These are phyloP conservation scores for Dryococelus australis DNA, from an alignment of 2,888 invertebrate genomes.

Conservation along the genomic window DNA sequence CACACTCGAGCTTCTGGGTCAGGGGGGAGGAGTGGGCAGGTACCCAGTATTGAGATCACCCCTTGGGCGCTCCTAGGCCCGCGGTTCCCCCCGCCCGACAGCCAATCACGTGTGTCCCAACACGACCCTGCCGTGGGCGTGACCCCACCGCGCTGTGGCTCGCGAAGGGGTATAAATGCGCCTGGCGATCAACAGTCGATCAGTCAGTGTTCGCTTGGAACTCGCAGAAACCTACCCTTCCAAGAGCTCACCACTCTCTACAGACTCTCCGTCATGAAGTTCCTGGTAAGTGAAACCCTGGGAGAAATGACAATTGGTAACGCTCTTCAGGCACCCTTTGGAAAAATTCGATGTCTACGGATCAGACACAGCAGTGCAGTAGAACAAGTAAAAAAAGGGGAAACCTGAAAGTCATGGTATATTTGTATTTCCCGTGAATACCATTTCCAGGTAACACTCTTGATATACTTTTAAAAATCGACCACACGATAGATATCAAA, in stretches of 20 bases:
- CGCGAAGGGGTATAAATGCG: constrained; percentile 36
- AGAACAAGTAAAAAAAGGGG: too few relatives aligned
- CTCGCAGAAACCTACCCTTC: constrained; percentile 17
- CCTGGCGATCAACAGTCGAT: neutral
- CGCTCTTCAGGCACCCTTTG: too few relatives aligned
- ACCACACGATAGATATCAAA: too few relatives aligned
- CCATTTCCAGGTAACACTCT: too few relatives aligned
- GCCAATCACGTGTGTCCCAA: neutral
- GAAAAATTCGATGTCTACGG: too few relatives aligned
- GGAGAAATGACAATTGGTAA: too few relatives aligned
- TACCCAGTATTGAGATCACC: neutral
- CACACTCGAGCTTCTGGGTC: neutral
- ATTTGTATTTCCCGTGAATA: too few relatives aligned
- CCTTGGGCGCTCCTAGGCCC: too few relatives aligned
- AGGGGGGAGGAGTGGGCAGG: neutral
- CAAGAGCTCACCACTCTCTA: constrained; percentile 21
- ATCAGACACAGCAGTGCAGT: too few relatives aligned
- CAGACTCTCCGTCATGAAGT: constrained; percentile 40
- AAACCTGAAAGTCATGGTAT: too few relatives aligned
- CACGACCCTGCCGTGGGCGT: neutral
- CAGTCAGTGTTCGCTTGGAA: constrained; percentile 38
- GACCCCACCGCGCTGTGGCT: neutral
- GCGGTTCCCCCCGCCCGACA: too few relatives aligned
- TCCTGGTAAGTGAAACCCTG: constrained; percentile 38
- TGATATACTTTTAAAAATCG: too few relatives aligned